Percentiles rank a stretch among this genome's conserved stretches.
phyloP scores from a whole-genome alignment of 2,888 invertebrate genomes.

The Tipula lateralis region DNA sequence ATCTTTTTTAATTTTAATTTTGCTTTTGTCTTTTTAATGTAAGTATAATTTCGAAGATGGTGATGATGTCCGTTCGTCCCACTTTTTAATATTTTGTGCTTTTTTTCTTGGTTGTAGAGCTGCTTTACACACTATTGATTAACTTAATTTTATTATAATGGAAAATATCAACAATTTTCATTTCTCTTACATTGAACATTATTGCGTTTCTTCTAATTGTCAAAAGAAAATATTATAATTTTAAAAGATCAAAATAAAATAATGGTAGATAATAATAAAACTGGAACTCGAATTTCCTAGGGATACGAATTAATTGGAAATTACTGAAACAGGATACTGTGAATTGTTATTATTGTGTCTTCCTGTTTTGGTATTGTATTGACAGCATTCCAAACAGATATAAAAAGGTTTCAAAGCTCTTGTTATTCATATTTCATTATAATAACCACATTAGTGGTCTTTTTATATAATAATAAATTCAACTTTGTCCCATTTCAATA shows the following conservation, averaged over 20 bases:
- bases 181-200: not conserved
- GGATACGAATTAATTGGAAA: not conserved
- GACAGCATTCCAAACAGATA: too few species aligned
- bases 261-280: not conserved
- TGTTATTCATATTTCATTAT: too few species aligned
- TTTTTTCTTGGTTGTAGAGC: not conserved
- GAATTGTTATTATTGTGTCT: too few species aligned
- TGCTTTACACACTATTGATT: not conserved
- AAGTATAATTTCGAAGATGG: not conserved
- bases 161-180: not conserved
- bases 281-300: not conserved
- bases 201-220: not conserved
- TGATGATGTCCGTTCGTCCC: not conserved
- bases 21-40: not conserved
- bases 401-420: too few species aligned
- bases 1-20: not conserved
- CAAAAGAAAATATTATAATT: not conserved
- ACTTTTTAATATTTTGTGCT: not conserved
- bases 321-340: not conserved
- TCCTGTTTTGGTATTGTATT: too few species aligned
- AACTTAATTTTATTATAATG: not conserved
- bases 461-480: too few species aligned
- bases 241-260: not conserved
- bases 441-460: too few species aligned
- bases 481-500: too few species aligned